Percentiles rank a stretch among this genome's conserved stretches.
Evolutionary conservation across 2,888 invertebrate genomes (phyloP).

Genomic region (Rapana venosa): DNA sequence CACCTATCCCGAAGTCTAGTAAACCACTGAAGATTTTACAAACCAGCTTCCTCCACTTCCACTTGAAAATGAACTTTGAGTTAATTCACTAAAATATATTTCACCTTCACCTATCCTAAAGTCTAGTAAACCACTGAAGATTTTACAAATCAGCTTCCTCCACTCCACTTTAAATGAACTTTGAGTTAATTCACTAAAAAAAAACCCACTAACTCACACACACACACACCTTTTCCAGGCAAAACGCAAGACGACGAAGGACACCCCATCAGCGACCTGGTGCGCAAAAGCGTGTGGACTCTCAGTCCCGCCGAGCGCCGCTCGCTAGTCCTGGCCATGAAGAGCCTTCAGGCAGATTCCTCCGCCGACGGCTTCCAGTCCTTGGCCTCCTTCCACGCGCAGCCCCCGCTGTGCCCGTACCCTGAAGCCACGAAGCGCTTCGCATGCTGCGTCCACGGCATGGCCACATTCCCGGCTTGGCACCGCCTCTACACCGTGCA

Average conservation of each 20-base stretch:
- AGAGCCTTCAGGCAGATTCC: constrained; percentile 44
- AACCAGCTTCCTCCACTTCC: no score
- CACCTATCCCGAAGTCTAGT: no score
- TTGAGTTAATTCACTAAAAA: no score
- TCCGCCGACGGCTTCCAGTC: constrained; percentile 56
- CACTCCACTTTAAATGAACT: no score
- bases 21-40: no score
- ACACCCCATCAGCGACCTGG: constrained; percentile 19
- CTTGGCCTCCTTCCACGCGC: constrained; percentile 57
- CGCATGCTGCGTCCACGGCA: constrained; percentile 58
- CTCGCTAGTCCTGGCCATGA: constrained; percentile 52
- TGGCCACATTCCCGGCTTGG: constrained; percentile 59
- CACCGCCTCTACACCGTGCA: constrained; percentile 58
- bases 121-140: no score
- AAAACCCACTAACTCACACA: no score
- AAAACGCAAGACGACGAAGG: constrained; percentile 35
- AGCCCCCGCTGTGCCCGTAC: constrained; percentile 55
- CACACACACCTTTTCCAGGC: background rate
- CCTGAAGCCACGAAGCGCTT: constrained; percentile 50
- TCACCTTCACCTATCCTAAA: no score
- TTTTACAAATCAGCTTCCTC: no score
- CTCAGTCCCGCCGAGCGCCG: constrained; percentile 47
- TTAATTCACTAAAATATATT: no score
- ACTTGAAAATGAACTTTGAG: no score
- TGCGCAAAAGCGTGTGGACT: constrained; percentile 32